Conservation (phyloP, 1,140 invertebrate genomes). For the Drosophila lowei region DNA sequence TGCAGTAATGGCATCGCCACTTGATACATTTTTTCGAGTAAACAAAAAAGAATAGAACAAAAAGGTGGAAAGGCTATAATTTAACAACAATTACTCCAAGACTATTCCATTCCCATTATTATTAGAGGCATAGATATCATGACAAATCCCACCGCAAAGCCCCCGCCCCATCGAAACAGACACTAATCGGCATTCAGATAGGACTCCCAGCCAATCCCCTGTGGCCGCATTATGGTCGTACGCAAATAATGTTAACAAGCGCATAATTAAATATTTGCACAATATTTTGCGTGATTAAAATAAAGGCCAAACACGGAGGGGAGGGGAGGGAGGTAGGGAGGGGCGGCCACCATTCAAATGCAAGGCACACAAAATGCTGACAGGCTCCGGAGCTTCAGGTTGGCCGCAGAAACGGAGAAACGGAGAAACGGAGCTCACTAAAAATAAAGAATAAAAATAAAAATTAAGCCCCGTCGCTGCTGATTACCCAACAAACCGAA, state of each 20-base stretch:
- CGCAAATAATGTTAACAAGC: slow-evolving; percentile 77
- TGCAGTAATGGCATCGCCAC: no score
- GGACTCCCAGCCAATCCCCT: not conserved
- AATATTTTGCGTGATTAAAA: slow-evolving; percentile 77
- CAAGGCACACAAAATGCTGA: slow-evolving; percentile 55
- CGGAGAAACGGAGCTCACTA: slow-evolving; percentile 64
- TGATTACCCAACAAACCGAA: slow-evolving; percentile 72
- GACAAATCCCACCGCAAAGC: not conserved
- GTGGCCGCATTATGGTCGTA: slow-evolving; percentile 49
- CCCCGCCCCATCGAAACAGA: not conserved
- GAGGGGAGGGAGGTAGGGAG: no score
- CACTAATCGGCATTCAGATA: slow-evolving; percentile 53
- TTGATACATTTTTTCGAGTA: no score
- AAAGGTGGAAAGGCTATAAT: no score
- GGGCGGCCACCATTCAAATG: slow-evolving; percentile 49
- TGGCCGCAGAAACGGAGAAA: slow-evolving; percentile 49
- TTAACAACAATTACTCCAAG: no score
- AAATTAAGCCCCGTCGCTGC: slow-evolving; percentile 61
- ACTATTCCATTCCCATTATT: no score
- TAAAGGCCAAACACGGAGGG: slow-evolving; percentile 53
- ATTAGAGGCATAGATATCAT: no score
- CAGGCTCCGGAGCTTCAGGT: slow-evolving; percentile 23
- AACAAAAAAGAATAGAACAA: no score
- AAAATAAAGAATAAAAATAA: slow-evolving; percentile 61
- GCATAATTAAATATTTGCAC: slow-evolving; percentile 76